Percentiles rank a stretch among this genome's conserved stretches.
These are phyloP conservation scores for Phengaris alcon DNA, from an alignment of 2,888 invertebrate species.

Conservation along the genomic window DNA sequence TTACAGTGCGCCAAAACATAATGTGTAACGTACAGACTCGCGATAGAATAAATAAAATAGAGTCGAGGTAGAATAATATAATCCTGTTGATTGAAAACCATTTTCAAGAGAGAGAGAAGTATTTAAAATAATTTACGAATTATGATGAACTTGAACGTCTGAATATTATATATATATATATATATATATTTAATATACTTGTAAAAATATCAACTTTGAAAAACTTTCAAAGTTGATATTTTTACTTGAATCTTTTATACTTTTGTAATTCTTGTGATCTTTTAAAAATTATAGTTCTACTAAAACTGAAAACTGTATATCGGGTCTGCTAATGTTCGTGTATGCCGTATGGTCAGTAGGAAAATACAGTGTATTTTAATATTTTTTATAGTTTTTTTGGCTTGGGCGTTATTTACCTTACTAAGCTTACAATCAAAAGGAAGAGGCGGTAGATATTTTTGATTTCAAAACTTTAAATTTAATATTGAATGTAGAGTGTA, in stretches of 20 bases:
- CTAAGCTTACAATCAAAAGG: not conserved
- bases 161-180: not conserved
- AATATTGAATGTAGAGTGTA: not conserved
- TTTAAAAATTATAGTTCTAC: not conserved
- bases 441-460: not conserved
- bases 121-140: not conserved
- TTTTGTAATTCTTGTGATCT: not conserved
- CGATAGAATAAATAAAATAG: not conserved
- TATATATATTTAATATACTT: not conserved
- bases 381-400: not conserved
- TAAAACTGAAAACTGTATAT: not conserved
- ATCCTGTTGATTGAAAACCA: not conserved
- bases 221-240: not conserved
- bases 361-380: not conserved
- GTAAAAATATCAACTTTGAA: no score
- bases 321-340: not conserved
- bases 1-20: conserved; percentile 19
- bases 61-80: not conserved
- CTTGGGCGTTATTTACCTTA: not conserved
- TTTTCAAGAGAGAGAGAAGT: conserved; percentile 4
- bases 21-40: conserved; percentile 10
- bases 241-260: not conserved
- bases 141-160: not conserved
- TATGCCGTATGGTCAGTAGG: not conserved
- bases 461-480: not conserved